phyloP scores from a whole-genome alignment of 2,113 vertebrate genomes.

The Tinamus guttatus region DNA sequence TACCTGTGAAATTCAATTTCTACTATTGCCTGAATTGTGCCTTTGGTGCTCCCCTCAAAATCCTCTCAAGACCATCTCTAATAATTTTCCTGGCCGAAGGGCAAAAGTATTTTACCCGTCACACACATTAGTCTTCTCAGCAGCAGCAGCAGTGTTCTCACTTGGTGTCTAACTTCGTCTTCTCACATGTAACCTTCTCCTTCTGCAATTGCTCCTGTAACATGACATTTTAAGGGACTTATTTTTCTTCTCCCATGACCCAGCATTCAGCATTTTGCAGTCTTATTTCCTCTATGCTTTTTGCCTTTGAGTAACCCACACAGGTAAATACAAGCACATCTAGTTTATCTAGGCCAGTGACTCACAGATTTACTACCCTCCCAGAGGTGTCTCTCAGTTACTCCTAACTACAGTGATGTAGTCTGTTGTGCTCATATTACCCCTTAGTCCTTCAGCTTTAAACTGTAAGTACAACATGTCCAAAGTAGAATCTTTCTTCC shows the following conservation, averaged over 20 bases:
- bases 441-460: not conserved
- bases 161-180: not conserved
- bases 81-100: not conserved
- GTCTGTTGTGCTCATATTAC: not conserved
- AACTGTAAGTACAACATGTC: not conserved
- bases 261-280: not conserved
- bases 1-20: not conserved
- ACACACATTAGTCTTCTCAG: not conserved
- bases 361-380: slow-evolving; percentile 5
- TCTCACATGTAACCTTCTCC: not conserved
- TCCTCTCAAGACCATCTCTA: not conserved
- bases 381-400: not conserved
- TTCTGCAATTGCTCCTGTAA: not conserved
- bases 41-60: not conserved
- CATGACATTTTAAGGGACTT: not conserved
- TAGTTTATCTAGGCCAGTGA: not conserved
- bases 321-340: slow-evolving; percentile 1
- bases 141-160: not conserved
- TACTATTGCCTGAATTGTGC: not conserved
- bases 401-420: not conserved
- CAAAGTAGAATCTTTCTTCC: slow-evolving; percentile 22
- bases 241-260: not conserved
- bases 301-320: slow-evolving; percentile 12
- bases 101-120: not conserved
- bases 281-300: not conserved